A percentile compares a stretch with the other conserved stretches of the same genome.
Evolutionary conservation across 2,888 invertebrate species (phyloP).

Genomic region (Ecliptopera silaceata): DNA sequence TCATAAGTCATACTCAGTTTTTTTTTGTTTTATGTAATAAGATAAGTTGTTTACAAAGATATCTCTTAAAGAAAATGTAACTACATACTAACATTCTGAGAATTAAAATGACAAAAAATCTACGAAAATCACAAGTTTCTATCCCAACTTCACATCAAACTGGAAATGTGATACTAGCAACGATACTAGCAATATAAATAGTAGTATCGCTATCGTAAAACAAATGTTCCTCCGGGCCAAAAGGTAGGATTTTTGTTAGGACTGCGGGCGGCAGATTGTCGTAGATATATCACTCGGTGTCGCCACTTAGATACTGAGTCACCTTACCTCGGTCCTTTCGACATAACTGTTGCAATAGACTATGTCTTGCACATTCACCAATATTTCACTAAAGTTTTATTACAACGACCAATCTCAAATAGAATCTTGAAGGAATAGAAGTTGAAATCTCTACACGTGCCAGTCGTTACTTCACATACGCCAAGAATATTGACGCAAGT

Average conservation of each 20-base stretch:
- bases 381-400: conserved; percentile 17
- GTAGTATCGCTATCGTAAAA: conserved; percentile 45
- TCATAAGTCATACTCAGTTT: too few species aligned
- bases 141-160: conserved; percentile 21
- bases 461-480: conserved; percentile 12
- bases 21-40: too few species aligned
- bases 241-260: conserved; percentile 56
- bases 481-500: conserved; percentile 17
- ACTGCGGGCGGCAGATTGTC: conserved; percentile 50
- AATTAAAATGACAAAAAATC: too few species aligned
- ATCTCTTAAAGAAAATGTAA: too few species aligned
- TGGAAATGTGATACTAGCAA: conserved; percentile 32
- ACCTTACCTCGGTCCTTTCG: conserved; percentile 41
- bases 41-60: too few species aligned
- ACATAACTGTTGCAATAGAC: conserved; percentile 11
- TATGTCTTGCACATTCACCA: conserved; percentile 8
- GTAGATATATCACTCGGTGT: conserved; percentile 61
- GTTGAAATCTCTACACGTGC: conserved; percentile 16
- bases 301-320: conserved; percentile 50
- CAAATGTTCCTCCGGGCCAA: conserved; percentile 42
- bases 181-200: conserved; percentile 36
- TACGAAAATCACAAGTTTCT: not conserved
- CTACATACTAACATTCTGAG: too few species aligned
- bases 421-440: conserved; percentile 4
- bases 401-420: conserved; percentile 6